Evolutionary conservation across 2,888 invertebrate genomes (phyloP), one percentile per base, ranked within the genome.

Genomic region (Microplitis manilae): DNA sequence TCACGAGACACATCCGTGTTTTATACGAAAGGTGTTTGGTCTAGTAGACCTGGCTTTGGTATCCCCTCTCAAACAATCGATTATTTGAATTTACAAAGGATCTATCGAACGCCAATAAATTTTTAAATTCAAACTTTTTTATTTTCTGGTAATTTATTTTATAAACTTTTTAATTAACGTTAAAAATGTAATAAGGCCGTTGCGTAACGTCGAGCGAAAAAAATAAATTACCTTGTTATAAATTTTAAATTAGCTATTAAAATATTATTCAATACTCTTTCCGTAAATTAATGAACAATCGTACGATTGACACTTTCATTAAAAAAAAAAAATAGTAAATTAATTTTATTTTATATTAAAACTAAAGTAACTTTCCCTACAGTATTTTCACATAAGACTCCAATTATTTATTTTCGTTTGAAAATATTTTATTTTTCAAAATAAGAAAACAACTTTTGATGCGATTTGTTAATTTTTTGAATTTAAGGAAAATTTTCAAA

Each of bases 1-100:
- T 72, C 61, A 15, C 59, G 20, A 72, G 20, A 39, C 39, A 71
- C n/a, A 61, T 76, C 38, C 60, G 68, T 9, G 59, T 71, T 71
- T 38, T 62, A 50, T 50, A 5, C 13, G 9, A 13, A 13, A 13
- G 5, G 13, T 50, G 8, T 50, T 13, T 13, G 50, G 9, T 30
- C 30, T 30, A 30, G 50, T 5, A 13, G 4, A 13, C 13, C 6
- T 50, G 9, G 9, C 50, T 50, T 50, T 50, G 50, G 50, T 13
- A 2, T 13, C 50, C 13, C 50, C 13, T 50, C 8, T 50, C 50
- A 13, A 30, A 30, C 30, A 30, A 50, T 50, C 8, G 50, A 13
- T 50, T 13, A 50, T 50, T 50, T 5, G 6, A 8, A 50, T 50
- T 50, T 50, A 50, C 50, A 4, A 50, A 8, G 13, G 50, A 50